Base-by-base conservation (phyloP, 2,113 vertebrate genomes). In the Carassius gibelio region DNA sequence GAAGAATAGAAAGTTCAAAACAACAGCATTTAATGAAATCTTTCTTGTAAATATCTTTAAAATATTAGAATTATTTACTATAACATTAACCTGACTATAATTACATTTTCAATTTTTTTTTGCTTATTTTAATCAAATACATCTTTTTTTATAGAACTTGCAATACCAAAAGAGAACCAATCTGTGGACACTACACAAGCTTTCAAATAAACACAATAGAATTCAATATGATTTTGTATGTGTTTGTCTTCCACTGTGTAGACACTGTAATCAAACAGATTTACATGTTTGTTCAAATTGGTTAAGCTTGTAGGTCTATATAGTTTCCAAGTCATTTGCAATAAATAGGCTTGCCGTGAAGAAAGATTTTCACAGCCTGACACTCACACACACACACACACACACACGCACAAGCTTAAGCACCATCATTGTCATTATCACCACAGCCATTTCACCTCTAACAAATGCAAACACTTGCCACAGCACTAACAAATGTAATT, bases 251-350 rank as follows among this genome's bases (percentile, higher is more conserved):
- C 11, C 19, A 4, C 34, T 10, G 8, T 5, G 34, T 9, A 38
- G 68, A 38, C 68, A 38, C 9, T 38, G 17, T 38, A 48, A 75
- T 15, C 23, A 75, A 52, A n/a, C 10, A 61, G 17, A 42, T 79
- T 62, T 62, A 38, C 19, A 62, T n/a, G 4, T 36, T 68, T 68
- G 15, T 69, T 69, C 17, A 36, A 19, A 69, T 69, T 34, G 3
- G 34, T 30, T 52, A 2, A 9, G 34, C 30, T 69, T 62, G 19
- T 45, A 45, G 55, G 91, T 92, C 93, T 91, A 91, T 92, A 86
- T 88, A 88, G 90, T 93, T 59, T 93, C 88, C 87, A 86, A 82
- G 4, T 89, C 89, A 91, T 93, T 93, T 83, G 84, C 87, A 88
- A 52, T 92, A 90, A 93, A 93, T 91, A 89, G 45, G 26, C 8